Evolutionary conservation across 1,140 invertebrate genomes (phyloP), one percentile per base, ranked within the genome.

Genomic region (Samia ricini): DNA sequence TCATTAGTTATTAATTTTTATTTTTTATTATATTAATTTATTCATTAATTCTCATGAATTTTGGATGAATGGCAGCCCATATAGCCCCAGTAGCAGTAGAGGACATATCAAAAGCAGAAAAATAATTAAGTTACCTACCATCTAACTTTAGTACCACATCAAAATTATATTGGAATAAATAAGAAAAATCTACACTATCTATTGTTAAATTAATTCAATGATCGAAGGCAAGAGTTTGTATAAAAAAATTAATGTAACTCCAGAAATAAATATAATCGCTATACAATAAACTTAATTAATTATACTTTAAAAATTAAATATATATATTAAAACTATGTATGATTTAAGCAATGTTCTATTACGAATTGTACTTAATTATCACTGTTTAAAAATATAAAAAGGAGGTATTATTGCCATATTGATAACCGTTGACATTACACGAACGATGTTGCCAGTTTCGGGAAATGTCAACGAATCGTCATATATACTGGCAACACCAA

Each of bases 361-460:
- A 76, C 81, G 79, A 69, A 79, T 86, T 86, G 83, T 86, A 86
- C 83, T 81, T 81, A 74, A 59, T 65, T 79, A 76, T 76, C 76
- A 77, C 74, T 56, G 54, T 66, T 64, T 48, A 67, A 64, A 51
- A n/a, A n/a, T 42, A 64, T 60, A 65, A 66, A 64, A 64, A 50
- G 22, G 64, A 56, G 55, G 18, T 63, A 15, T 42, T 15, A 42
- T 36, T 42, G 33, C 12, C 33, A 15, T 42, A 61, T 22, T 3
- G 15, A 15, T 15, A 42, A 1, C 33, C 33, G 33, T 15, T 42
- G 33, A 42, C 33, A 42, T 42, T 15, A 7, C 10, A 12, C 33
- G 15, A 2, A 15, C 50, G 20, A 19, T 51, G 50, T 51, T 51
- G 50, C 50, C 50, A 51, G 50, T 22, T 51, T 51, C 6, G 12